Base-by-base conservation (phyloP, 2,888 invertebrate species). In the Rhaphigaster nebulosa region DNA sequence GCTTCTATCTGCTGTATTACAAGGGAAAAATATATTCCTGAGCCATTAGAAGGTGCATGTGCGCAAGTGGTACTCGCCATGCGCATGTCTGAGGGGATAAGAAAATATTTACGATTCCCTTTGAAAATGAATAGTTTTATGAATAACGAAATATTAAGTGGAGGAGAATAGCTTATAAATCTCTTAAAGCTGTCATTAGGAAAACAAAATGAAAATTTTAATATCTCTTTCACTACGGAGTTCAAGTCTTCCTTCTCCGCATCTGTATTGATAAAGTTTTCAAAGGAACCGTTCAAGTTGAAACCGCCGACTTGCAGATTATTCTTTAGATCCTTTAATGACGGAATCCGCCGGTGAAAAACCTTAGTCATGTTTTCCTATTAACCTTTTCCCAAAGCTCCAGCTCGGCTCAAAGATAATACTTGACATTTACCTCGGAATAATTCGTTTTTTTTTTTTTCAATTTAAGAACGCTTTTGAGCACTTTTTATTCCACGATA, bases 211-310 rank as follows among this genome's bases (percentile, higher is more conserved):
- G 6, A 29, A 29, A 38, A 3, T 38, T 76, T 34, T 34, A 38
- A 34, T 76, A 76, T 38, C 34, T 20, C 70, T 38, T 76, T 38
- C 6, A 76, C 23, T 34, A 76, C 10, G 20, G 10, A 1, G 20
- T 76, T 38, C 18, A 8, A 76, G 38, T 76, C 8, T 20, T 76
- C 70, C 70, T 76, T 13, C 20, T 8, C 13, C 65, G 20, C 70
- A 76, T 76, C 70, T 38, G 38, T 38, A 38, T 76, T 76, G 70
- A 76, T 76, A 76, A 76, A 76, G 38, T 76, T 34, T 76, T 76
- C 34, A 76, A 76, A 38, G 38, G 20, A 76, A 6, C 8, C 38
- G 3, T 23, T 76, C 70, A 23, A 76, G 70, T 38, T 38, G 26
- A 23, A 38, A 38, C 70, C 38, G 70, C 70, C 38, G 70, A 76